These are phyloP conservation scores for Catocala nupta DNA, from an alignment of 2,888 invertebrate species.

Conservation along the genomic window DNA sequence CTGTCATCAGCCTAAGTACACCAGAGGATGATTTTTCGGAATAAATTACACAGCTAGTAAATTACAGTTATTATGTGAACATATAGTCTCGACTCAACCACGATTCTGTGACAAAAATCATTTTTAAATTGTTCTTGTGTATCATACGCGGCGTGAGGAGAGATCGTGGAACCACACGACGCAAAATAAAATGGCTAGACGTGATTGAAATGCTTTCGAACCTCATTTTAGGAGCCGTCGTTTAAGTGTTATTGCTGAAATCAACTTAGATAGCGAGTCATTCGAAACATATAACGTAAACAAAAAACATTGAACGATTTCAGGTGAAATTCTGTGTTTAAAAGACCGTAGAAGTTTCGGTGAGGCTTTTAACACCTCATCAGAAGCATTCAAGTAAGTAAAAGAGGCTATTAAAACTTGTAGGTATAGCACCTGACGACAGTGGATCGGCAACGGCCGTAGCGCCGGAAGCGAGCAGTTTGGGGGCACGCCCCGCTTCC, in stretches of 20 bases:
- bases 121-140: slow-evolving; percentile 31
- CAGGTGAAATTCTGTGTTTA: background rate
- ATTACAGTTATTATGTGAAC: slow-evolving; percentile 49
- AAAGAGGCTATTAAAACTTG: slow-evolving; percentile 39
- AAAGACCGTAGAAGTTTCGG: slow-evolving; percentile 5
- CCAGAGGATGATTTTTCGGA: slow-evolving; percentile 54
- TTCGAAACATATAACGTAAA: background rate
- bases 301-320: background rate
- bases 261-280: background rate
- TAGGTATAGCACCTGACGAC: slow-evolving; percentile 51
- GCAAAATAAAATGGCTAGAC: slow-evolving; percentile 5
- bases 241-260: slow-evolving; percentile 11
- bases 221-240: slow-evolving; percentile 11
- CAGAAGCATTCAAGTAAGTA: slow-evolving; percentile 30
- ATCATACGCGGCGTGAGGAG: slow-evolving; percentile 11
- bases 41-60: slow-evolving; percentile 52
- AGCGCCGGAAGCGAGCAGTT: slow-evolving; percentile 79
- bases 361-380: slow-evolving; percentile 13
- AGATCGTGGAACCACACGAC: background rate
- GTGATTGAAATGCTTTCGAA: slow-evolving; percentile 15
- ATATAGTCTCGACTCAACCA: slow-evolving; percentile 34
- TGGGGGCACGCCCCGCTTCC: slow-evolving; percentile 81
- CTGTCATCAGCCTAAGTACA: slow-evolving; percentile 56
- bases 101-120: slow-evolving; percentile 42
- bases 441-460: slow-evolving; percentile 41